Conservation (phyloP, 2,113 vertebrate species). For the Syngnathus scovelli region DNA sequence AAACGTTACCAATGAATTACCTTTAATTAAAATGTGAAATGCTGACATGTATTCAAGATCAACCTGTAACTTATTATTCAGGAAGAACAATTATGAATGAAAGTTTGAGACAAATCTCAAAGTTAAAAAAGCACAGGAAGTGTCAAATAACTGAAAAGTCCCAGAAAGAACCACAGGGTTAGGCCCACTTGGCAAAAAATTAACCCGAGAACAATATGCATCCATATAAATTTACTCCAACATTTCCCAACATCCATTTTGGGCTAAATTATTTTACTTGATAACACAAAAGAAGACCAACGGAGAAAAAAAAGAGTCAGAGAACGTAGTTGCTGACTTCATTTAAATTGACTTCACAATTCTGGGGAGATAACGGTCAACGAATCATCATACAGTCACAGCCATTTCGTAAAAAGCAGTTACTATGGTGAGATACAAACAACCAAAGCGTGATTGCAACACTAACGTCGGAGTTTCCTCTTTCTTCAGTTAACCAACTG, state of each 20-base stretch:
- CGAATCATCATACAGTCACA: neutral
- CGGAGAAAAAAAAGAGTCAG: neutral
- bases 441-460: neutral
- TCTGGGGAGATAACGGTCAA: neutral
- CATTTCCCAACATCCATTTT: neutral
- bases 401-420: constrained; percentile 50
- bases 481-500: neutral
- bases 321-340: neutral
- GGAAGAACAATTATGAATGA: neutral
- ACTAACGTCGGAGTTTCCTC: neutral
- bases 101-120: neutral
- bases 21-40: neutral
- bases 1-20: no score
- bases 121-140: neutral
- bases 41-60: neutral
- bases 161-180: neutral
- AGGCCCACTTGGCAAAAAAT: neutral
- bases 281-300: neutral
- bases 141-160: neutral
- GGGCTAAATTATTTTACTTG: neutral
- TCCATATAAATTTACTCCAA: neutral
- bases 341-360: neutral
- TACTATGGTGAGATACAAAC: constrained; percentile 26
- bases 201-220: constrained; percentile 11
- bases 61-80: neutral